Base-by-base conservation (phyloP, 2,888 invertebrate species). In the Ormyrus thymus region DNA sequence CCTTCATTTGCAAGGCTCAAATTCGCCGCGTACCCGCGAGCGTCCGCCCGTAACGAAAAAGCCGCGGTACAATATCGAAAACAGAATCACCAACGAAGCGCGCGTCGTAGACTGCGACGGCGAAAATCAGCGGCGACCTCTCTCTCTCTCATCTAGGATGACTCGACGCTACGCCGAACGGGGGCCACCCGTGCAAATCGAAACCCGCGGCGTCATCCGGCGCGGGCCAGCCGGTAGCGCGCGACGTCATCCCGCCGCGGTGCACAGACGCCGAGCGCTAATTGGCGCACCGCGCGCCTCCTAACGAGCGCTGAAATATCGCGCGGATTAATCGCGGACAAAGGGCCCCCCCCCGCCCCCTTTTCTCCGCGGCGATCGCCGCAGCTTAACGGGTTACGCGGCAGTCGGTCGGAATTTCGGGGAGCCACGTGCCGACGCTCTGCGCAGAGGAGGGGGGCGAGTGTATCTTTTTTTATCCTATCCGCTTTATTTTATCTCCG, bases 401-500 rank as follows among this genome's bases (percentile, higher is more conserved):
- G 11, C 48, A 43, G n/a, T 53, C 11, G 51, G n/a, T 43, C 10
- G 51, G 53, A 7, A 66, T 66, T 66, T 66, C 53, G 51, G 51
- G 45, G 55, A 73, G 72, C 56, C 78, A 78, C 78, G 68, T 73
- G 78, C 78, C 73, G 46, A 29, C 29, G 29, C 29, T 4, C 1
- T 15, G 61, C 8, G 61, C 7, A 45, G 8, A 59, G 50, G 43
- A 65, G 51, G 50, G 64, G 46, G 15, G 46, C 46, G 65, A 13
- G 13, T 43, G 61, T 61, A 29, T 29, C 61, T 15, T 66, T 68
- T 68, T 68, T 55, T 56, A 53, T 15, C 13, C 66, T 66, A 75
- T 75, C 66, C 66, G 59, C 59, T 59, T 76, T 71, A 71, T 76
- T 70, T 76, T 76, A 76, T 76, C 76, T 76, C 76, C 72, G 66